A percentile compares a stretch with the other conserved stretches of the same genome.
phyloP scores from a whole-genome alignment of 2,113 vertebrate genomes.

The Pungitius pungitius region DNA sequence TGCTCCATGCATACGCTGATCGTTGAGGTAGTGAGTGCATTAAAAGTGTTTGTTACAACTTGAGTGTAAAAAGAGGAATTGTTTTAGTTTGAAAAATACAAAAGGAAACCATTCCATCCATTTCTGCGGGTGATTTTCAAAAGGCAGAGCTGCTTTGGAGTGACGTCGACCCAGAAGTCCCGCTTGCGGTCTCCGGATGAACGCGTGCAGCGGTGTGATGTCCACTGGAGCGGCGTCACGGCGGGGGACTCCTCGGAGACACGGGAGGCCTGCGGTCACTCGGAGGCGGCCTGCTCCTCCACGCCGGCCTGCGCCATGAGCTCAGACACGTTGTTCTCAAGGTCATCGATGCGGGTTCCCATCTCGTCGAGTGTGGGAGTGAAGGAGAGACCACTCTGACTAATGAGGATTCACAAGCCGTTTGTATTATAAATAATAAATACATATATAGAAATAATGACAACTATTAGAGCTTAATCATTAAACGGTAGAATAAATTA shows the following conservation, averaged over 20 bases:
- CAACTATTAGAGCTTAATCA: not conserved
- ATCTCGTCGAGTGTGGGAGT: conserved; percentile 87
- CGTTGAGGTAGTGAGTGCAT: conserved; percentile 24
- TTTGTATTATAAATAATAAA: too few species aligned
- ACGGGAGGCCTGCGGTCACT: conserved; percentile 52
- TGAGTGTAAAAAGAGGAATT: not conserved
- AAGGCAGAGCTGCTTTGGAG: not conserved
- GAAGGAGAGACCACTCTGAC: conserved; percentile 47
- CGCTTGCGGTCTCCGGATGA: too few species aligned
- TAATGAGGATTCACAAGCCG: not conserved
- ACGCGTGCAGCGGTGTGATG: not conserved
- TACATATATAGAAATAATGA: too few species aligned
- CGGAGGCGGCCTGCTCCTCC: conserved; percentile 65
- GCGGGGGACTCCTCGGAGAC: not conserved
- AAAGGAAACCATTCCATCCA: not conserved
- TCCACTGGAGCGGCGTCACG: not conserved
- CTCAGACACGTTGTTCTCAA: conserved; percentile 84
- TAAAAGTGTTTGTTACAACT: not conserved
- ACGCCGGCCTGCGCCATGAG: conserved; percentile 88
- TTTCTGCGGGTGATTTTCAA: not conserved
- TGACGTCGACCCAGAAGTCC: not conserved
- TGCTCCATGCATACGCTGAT: not conserved
- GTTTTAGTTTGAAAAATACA: not conserved
- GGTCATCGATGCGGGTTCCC: conserved; percentile 82
- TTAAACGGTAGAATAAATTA: too few species aligned